Base-by-base conservation (phyloP, 2,113 vertebrate genomes). In the Spermophilus dauricus region DNA sequence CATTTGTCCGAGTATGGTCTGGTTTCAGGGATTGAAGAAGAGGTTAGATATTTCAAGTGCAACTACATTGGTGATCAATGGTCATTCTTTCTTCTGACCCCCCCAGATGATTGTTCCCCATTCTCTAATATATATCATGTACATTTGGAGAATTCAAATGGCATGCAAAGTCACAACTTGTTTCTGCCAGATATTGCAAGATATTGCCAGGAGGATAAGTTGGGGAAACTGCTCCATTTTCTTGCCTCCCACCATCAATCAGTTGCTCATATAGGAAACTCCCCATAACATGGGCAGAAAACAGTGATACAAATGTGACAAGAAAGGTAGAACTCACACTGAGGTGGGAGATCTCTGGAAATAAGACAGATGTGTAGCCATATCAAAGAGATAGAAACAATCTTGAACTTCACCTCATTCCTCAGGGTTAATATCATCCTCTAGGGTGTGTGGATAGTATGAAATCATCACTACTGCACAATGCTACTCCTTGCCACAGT, bases 151-250 rank as follows among this genome's bases (percentile, higher is more conserved):
- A 98, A 98, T 98, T 98, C 1, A 99, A 99, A 9, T 99, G 99
- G 92, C 99, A 99, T 39, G 99, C 99, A 92, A 99, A 99, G 98
- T 99, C 99, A 96, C 99, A 99, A 86, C 99, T 99, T 39, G 99
- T 99, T 39, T 99, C 99, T 91, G 99, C 94, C 86, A 99, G 97
- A 97, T 99, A 97, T 99, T 99, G 87, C 99, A 72, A 99, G 95
- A 95, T 99, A 99, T 91, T 99, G 98, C 99, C 99, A 99, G 97
- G 99, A 99, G 89, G 98, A 98, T 85, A 99, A 99, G 97, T 6
- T 99, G 99, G n/a, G 99, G 99, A 85, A 99, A 99, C 78, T 99
- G 99, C 67, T 99, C 99, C 98, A 99, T 99, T 58, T 99, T 99
- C 96, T 99, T 99, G 70, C 99, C 99, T 95, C 99, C 99, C 32